phyloP scores from a whole-genome alignment of 2,888 invertebrate species.

The Crossocerus cetratus region DNA sequence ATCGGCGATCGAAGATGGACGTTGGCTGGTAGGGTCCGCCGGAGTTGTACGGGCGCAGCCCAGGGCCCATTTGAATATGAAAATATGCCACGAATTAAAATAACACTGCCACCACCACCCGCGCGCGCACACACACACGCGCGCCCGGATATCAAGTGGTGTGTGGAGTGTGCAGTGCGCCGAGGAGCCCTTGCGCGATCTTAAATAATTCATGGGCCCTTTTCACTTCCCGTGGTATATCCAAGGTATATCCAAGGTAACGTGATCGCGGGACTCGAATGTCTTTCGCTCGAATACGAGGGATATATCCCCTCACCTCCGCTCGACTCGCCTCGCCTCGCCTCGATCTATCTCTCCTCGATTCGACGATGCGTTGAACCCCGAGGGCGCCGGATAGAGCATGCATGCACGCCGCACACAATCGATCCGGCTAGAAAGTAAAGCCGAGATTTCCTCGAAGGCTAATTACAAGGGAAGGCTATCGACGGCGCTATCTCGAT shows the following conservation, averaged over 20 bases:
- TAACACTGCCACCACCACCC: constrained; percentile 63
- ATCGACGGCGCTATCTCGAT: constrained; percentile 41
- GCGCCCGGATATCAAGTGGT: too few relatives aligned
- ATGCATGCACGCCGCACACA: too few relatives aligned
- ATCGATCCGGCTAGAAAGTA: not conserved
- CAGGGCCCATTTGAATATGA: constrained; percentile 69
- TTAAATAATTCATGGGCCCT: constrained; percentile 72
- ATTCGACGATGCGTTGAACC: too few relatives aligned
- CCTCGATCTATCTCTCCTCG: too few relatives aligned
- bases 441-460: not conserved
- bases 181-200: constrained; percentile 39
- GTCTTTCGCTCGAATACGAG: not conserved
- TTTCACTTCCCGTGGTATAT: constrained; percentile 41
- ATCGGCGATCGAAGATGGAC: constrained; percentile 61
- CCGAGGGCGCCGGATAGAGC: too few relatives aligned
- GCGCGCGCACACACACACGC: not conserved
- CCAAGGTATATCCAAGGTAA: constrained; percentile 31
- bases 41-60: constrained; percentile 25
- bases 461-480: constrained; percentile 40
- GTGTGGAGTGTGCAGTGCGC: constrained; percentile 1
- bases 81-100: constrained; percentile 72
- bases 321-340: too few relatives aligned
- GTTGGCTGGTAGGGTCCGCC: constrained; percentile 33
- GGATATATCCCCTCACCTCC: not conserved
- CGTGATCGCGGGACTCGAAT: constrained; percentile 14